Percentiles rank a stretch among this genome's conserved stretches.
phyloP scores from a whole-genome alignment of 2,113 vertebrate species.

The Halcyon senegalensis region DNA sequence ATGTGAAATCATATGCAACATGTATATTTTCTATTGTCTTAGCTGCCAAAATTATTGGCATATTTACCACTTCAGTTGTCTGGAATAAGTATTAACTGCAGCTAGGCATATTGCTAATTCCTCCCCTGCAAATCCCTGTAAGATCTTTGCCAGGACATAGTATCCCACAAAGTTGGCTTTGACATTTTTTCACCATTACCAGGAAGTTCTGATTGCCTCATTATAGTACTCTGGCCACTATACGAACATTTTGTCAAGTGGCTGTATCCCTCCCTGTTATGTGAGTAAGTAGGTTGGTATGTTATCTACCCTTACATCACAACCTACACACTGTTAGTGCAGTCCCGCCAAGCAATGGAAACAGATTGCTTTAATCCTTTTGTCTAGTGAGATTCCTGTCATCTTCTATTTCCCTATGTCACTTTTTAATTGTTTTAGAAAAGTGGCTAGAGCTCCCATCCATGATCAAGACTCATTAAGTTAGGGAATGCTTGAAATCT shows the following conservation, averaged over 20 bases:
- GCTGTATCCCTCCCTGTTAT: background rate
- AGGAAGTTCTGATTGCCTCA: background rate
- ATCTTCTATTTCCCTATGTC: background rate
- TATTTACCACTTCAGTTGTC: background rate
- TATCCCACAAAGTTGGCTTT: background rate
- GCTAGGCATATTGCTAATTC: background rate
- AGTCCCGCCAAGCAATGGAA: background rate
- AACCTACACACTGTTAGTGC: background rate
- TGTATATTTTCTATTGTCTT: background rate
- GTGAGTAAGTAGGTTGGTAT: background rate
- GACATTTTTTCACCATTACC: background rate
- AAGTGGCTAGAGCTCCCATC: background rate
- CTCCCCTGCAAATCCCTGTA: background rate
- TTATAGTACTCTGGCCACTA: background rate
- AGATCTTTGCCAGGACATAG: background rate
- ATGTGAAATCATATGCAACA: background rate
- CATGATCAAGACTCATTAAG: background rate
- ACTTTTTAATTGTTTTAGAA: background rate
- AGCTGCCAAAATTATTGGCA: background rate
- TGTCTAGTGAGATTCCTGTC: background rate
- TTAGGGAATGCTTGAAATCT: background rate
- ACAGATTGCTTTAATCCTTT: background rate
- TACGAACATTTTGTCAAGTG: background rate
- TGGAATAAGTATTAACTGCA: slow-evolving; percentile 28
- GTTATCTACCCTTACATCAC: background rate